These are phyloP conservation scores for Pheosia tremula DNA, from an alignment of 2,888 invertebrate species.

Conservation along the genomic window DNA sequence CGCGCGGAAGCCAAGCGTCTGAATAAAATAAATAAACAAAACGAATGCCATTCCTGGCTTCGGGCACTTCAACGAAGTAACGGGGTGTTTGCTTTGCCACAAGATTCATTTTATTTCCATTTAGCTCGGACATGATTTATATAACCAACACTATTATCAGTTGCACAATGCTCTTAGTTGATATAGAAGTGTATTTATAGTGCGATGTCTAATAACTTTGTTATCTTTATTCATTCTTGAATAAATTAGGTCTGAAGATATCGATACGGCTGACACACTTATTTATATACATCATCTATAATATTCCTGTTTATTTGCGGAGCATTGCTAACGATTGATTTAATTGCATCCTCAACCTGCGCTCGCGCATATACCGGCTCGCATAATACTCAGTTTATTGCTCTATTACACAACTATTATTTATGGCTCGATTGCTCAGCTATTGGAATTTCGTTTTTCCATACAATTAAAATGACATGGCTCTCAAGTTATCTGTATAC, in stretches of 20 bases:
- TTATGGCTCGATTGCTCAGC: constrained; percentile 53
- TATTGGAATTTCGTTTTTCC: constrained; percentile 54
- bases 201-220: constrained; percentile 20
- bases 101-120: constrained; percentile 18
- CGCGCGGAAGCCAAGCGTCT: constrained; percentile 62
- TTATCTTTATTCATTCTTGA: constrained; percentile 28
- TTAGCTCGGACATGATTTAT: constrained; percentile 21
- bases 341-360: constrained; percentile 48
- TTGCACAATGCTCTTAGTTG: constrained; percentile 17
- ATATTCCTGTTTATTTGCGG: constrained; percentile 46
- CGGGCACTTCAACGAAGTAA: constrained; percentile 52
- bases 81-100: constrained; percentile 46
- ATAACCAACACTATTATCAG: constrained; percentile 10
- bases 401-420: constrained; percentile 67
- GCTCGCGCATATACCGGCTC: constrained; percentile 41
- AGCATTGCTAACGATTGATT: constrained; percentile 45
- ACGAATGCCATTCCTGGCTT: constrained; percentile 51
- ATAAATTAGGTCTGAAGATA: constrained; percentile 36
- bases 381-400: constrained; percentile 60
- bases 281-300: constrained; percentile 40
- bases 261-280: constrained; percentile 33
- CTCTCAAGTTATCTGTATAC: constrained; percentile 25
- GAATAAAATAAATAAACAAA: constrained; percentile 75
- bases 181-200: constrained; percentile 21
- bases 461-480: constrained; percentile 47